phyloP scores from a whole-genome alignment of 2,113 vertebrate species.

The Psittacara wagleri region DNA sequence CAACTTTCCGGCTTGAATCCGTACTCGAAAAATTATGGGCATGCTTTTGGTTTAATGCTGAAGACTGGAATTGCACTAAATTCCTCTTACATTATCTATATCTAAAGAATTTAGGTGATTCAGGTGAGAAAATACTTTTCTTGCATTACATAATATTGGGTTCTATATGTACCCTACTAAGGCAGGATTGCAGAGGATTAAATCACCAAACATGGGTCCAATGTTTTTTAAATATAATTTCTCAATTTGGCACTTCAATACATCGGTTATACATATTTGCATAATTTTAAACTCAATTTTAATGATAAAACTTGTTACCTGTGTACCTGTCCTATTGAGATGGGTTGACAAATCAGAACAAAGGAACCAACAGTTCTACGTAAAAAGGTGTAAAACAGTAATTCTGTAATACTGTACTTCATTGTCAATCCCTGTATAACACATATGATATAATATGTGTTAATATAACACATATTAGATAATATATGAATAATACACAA shows the following conservation, averaged over 20 bases:
- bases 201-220: not conserved
- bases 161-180: not conserved
- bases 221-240: not conserved
- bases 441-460: no score
- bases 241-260: not conserved
- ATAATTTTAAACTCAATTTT: not conserved
- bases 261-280: not conserved
- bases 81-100: not conserved
- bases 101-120: not conserved
- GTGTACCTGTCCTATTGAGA: not conserved
- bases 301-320: not conserved
- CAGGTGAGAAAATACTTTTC: not conserved
- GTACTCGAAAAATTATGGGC: not conserved
- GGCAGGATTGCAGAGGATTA: not conserved
- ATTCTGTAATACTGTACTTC: not conserved
- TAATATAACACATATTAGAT: not conserved
- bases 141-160: not conserved
- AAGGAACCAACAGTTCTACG: not conserved
- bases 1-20: not conserved
- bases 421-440: not conserved
- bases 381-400: not conserved
- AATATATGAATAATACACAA: not conserved
- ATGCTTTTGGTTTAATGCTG: not conserved
- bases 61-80: not conserved
- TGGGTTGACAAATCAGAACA: not conserved